Base-by-base conservation (phyloP, 2,113 vertebrate species). In the Pollachius pollachius region DNA sequence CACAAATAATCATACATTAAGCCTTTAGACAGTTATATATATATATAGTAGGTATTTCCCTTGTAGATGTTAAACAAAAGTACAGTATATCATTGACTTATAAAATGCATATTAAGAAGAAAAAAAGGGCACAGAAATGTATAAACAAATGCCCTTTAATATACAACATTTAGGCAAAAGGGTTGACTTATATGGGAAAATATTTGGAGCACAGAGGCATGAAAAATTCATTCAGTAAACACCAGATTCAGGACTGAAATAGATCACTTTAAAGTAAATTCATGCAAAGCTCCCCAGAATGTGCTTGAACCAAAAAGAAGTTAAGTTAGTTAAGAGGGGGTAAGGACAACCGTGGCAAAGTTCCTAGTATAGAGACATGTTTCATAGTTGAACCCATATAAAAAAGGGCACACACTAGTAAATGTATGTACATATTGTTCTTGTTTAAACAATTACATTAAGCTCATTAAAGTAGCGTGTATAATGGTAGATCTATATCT, bases 101-200 rank as follows among this genome's bases (percentile, higher is more conserved):
- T 62, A 13, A 1, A 21, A 62, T 25, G 5, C 21, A 21, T 60
- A 11, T 11, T n/a, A 60, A n/a, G 9, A 15, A 2, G 27, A 27
- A 15, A 15, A 25, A 37, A 34, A 64, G 17, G 11, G 16, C 34
- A 64, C 16, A 34, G 37, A 65, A 15, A 67, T 60, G 18, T 85
- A 84, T 13, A 81, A 86, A 88, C 73, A 81, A 66, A 82, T 72
- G 72, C 62, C 80, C 76, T 89, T 90, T 88, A 89, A 84, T 88
- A 84, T 69, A 70, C 77, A 74, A 82, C 81, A 83, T 83, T 69
- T 83, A 68, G 64, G 59, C 79, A 78, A 84, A 69, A 67, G 54
- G 63, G 65, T 74, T 57, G 71, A 60, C 52, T 52, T 67, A 27
- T 79, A 48, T 54, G 37, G 34, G n/a, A 58, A 56, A 25, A 70